phyloP scores from a whole-genome alignment of 1,140 invertebrate species.

The Caenorhabditis tropicalis region DNA sequence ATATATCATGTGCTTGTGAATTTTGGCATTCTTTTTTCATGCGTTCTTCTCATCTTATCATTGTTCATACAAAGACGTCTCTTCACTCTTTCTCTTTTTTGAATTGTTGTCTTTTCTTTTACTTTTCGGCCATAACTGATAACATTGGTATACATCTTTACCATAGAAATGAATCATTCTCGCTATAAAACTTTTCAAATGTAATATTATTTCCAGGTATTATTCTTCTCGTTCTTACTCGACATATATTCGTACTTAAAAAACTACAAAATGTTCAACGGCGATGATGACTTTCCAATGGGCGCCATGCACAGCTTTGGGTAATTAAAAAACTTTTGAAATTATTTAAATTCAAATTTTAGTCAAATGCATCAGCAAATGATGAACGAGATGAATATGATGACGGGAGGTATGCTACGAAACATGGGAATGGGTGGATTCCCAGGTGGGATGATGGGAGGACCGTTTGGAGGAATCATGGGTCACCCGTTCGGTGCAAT shows the following conservation, averaged over 20 bases:
- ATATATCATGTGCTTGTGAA: too few species aligned
- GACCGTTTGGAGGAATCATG: neutral
- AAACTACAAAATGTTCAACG: slow-evolving; percentile 1
- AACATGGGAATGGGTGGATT: slow-evolving; percentile 27
- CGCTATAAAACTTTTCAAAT: neutral
- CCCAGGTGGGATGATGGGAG: neutral
- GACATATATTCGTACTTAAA: neutral
- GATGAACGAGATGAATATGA: slow-evolving; percentile 31
- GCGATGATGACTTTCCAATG: slow-evolving; percentile 23
- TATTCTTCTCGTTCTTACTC: neutral
- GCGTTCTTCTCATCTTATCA: slow-evolving; percentile 24
- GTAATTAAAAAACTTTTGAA: neutral
- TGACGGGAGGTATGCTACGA: slow-evolving; percentile 28
- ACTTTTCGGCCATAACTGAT: neutral
- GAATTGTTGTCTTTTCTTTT: neutral
- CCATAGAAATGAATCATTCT: neutral
- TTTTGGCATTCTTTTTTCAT: too few species aligned
- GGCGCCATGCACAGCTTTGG: slow-evolving; percentile 7
- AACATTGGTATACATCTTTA: neutral
- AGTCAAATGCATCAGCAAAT: slow-evolving; percentile 31
- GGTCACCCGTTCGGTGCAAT: slow-evolving; percentile 4
- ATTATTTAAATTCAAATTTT: neutral
- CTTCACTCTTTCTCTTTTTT: neutral
- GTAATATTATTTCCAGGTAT: neutral
- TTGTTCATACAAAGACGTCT: neutral